Evolutionary conservation across 2,113 vertebrate species (phyloP).

Genomic region (Fregata magnificens): DNA sequence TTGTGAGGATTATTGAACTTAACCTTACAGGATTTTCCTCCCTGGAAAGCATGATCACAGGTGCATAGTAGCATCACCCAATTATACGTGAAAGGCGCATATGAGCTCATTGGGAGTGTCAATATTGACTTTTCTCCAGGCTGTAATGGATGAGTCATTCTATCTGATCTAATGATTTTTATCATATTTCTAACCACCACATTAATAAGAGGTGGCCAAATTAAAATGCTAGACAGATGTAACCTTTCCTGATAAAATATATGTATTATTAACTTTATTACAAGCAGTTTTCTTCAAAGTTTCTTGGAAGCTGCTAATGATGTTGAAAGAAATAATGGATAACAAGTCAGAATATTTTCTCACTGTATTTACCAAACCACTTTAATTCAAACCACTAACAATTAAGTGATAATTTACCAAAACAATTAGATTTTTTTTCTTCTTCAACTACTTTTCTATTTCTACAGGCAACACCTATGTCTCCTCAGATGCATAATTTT

Average conservation of each 20-base stretch:
- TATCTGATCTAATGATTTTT: conserved; percentile 33
- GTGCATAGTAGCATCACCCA: conserved; percentile 7
- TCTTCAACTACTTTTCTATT: neutral
- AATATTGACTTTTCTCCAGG: conserved; percentile 58
- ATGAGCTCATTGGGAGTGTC: conserved; percentile 35
- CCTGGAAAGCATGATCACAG: neutral
- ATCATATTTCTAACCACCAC: neutral
- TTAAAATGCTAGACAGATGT: conserved; percentile 22
- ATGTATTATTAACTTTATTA: conserved; percentile 12
- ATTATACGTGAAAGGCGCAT: conserved; percentile 23
- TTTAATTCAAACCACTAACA: neutral
- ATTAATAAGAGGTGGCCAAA: neutral
- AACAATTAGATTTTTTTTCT: neutral
- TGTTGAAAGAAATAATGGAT: neutral
- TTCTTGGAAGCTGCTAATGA: neutral
- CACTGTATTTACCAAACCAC: neutral
- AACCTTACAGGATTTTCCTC: neutral
- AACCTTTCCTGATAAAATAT: conserved; percentile 17
- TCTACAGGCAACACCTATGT: neutral
- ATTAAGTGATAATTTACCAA: neutral
- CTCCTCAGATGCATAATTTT: neutral
- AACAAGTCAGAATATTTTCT: neutral
- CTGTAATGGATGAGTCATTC: conserved; percentile 47
- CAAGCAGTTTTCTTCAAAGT: neutral
- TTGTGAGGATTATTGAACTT: conserved; percentile 29